Evolutionary conservation across 2,888 invertebrate genomes (phyloP).

Genomic region (Nudaria mundana): DNA sequence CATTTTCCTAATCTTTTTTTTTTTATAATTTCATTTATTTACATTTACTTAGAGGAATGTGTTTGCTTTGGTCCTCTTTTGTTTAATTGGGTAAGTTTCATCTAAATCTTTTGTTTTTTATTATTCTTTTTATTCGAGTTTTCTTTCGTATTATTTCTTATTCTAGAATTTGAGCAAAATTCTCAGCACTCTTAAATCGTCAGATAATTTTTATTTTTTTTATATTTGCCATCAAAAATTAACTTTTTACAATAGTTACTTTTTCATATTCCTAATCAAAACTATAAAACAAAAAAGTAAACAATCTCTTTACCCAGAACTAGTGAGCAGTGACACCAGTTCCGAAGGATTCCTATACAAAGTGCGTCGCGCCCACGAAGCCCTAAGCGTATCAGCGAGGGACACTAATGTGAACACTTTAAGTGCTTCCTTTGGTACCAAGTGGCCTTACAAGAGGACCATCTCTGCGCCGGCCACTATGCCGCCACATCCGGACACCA

Average conservation of each 20-base stretch:
- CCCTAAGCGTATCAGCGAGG: constrained; percentile 84
- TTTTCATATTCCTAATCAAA: too few relatives aligned
- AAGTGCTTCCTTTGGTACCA: constrained; percentile 93
- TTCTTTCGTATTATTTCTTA: background rate
- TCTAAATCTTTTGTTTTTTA: constrained; percentile 1
- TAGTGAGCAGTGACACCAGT: constrained; percentile 93
- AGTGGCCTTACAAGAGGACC: constrained; percentile 97
- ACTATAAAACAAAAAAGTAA: too few relatives aligned
- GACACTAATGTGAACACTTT: constrained; percentile 82
- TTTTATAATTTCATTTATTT: constrained; percentile 2
- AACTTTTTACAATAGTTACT: too few relatives aligned
- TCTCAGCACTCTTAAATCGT: too few relatives aligned
- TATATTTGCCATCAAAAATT: too few relatives aligned
- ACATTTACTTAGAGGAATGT: constrained; percentile 4
- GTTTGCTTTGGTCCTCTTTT: constrained; percentile 4
- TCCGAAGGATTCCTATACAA: constrained; percentile 93
- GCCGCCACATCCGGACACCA: constrained; percentile 68
- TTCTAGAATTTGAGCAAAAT: background rate
- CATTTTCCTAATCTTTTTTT: too few relatives aligned
- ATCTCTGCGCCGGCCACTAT: constrained; percentile 96
- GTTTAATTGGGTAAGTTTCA: constrained; percentile 57
- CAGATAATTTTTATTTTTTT: too few relatives aligned
- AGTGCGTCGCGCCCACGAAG: constrained; percentile 93
- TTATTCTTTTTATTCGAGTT: background rate
- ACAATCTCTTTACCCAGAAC: too few relatives aligned